A percentile compares a stretch with the other conserved stretches of the same genome.
These are phyloP conservation scores for Drosophila prosaltans DNA, from an alignment of 1,140 invertebrate species.

Conservation along the genomic window DNA sequence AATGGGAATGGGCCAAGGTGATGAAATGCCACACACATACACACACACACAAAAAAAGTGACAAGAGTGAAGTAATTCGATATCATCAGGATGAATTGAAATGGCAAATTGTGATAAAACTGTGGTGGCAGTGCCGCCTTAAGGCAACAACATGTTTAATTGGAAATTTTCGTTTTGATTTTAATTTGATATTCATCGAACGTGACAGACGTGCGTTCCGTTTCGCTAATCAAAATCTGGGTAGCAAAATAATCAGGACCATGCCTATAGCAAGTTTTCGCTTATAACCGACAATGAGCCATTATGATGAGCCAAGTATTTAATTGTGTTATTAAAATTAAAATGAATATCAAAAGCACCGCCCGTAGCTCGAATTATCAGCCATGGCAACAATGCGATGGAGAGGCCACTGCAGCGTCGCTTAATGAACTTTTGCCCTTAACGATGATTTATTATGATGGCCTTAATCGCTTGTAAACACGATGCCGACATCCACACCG, in stretches of 20 bases:
- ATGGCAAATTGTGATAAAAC: constrained; percentile 24
- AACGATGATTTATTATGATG: constrained; percentile 77
- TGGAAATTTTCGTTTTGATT: constrained; percentile 57
- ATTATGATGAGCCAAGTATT: constrained; percentile 34
- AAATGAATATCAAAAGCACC: constrained; percentile 53
- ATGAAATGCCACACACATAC: background rate
- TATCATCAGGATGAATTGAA: background rate
- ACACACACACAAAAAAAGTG: too few species aligned
- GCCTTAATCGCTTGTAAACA: constrained; percentile 61
- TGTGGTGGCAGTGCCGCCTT: constrained; percentile 3
- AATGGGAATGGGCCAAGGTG: background rate
- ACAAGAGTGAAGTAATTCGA: background rate
- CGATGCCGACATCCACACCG: constrained; percentile 14
- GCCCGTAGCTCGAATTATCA: constrained; percentile 47
- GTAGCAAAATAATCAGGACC: too few species aligned
- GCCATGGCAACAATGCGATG: constrained; percentile 26
- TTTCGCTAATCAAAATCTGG: constrained; percentile 28
- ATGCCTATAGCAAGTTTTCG: background rate
- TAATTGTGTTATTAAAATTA: constrained; percentile 68
- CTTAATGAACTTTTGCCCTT: constrained; percentile 63
- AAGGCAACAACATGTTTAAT: constrained; percentile 51
- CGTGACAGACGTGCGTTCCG: constrained; percentile 51
- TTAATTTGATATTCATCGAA: constrained; percentile 61
- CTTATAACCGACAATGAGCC: constrained; percentile 19
- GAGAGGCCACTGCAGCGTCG: constrained; percentile 28